Evolutionary conservation across 2,797 vertebrate genomes (phyloP).

Genomic region (Gymnopithys bicolor): DNA sequence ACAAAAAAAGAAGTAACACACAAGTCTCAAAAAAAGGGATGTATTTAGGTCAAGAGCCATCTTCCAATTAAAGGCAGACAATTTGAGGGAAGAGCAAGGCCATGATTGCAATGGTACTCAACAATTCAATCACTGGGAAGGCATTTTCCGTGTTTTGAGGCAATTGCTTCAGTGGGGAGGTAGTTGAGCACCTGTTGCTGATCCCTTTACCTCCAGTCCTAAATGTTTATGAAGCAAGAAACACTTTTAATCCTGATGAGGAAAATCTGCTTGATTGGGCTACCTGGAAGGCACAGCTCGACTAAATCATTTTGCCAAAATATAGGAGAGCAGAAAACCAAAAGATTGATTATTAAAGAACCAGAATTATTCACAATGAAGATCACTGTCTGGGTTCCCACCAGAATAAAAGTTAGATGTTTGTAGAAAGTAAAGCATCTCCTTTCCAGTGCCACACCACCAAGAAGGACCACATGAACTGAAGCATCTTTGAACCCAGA

Average conservation of each 20-base stretch:
- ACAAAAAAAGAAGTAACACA: neutral
- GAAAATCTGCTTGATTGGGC: neutral
- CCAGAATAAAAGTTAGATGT: neutral
- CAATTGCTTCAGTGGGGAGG: neutral
- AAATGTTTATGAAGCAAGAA: neutral
- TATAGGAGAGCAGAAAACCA: neutral
- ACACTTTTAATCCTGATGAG: neutral
- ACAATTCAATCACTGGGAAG: neutral
- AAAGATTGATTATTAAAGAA: neutral
- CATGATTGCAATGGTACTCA: neutral
- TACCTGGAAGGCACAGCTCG: neutral
- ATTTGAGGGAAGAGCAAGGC: neutral
- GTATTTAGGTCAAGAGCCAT: neutral
- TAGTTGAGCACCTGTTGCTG: neutral
- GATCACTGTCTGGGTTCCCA: neutral
- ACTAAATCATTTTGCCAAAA: neutral
- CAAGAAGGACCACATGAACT: neutral
- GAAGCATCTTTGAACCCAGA: neutral
- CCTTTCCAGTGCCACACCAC: neutral
- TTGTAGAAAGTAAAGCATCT: neutral
- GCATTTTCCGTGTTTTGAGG: neutral
- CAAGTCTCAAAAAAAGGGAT: neutral
- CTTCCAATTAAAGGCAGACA: neutral
- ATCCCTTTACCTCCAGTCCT: neutral
- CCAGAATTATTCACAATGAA: neutral